Conservation (phyloP, 2,797 vertebrate species). For the Zenarchopterus dispar region DNA sequence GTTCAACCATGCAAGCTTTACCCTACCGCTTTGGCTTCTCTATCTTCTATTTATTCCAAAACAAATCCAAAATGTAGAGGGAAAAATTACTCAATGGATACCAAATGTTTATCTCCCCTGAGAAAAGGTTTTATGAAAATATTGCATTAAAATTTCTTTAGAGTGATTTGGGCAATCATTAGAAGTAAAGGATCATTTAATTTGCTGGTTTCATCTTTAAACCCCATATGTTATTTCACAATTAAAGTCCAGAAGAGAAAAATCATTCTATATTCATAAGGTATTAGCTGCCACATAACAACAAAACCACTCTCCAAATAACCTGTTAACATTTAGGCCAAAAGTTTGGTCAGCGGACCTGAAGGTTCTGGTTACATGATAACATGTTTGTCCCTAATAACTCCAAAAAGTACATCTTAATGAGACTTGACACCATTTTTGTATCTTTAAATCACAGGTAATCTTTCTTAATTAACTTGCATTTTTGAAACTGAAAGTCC, state of each 20-base stretch:
- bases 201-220: too few species aligned
- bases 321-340: slow-evolving; percentile 7
- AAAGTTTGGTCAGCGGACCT: background rate
- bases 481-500: slow-evolving; percentile 78
- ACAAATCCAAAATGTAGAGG: background rate
- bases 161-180: too few species aligned
- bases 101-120: background rate
- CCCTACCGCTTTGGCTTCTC: background rate
- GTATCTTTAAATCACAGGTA: slow-evolving; percentile 68
- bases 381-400: slow-evolving; percentile 34
- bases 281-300: background rate
- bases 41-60: background rate
- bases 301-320: slow-evolving; percentile 10
- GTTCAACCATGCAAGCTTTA: background rate
- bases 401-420: slow-evolving; percentile 40
- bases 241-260: too few species aligned
- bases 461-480: slow-evolving; percentile 81
- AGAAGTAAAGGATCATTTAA: too few species aligned
- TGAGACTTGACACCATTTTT: slow-evolving; percentile 62
- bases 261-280: too few species aligned
- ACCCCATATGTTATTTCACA: too few species aligned
- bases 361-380: slow-evolving; percentile 10
- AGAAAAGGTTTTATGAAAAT: slow-evolving; percentile 2
- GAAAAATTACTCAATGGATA: background rate
- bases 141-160: background rate